Evolutionary conservation across 2,113 vertebrate genomes (phyloP).

Genomic region (Hyperoodon ampullatus): DNA sequence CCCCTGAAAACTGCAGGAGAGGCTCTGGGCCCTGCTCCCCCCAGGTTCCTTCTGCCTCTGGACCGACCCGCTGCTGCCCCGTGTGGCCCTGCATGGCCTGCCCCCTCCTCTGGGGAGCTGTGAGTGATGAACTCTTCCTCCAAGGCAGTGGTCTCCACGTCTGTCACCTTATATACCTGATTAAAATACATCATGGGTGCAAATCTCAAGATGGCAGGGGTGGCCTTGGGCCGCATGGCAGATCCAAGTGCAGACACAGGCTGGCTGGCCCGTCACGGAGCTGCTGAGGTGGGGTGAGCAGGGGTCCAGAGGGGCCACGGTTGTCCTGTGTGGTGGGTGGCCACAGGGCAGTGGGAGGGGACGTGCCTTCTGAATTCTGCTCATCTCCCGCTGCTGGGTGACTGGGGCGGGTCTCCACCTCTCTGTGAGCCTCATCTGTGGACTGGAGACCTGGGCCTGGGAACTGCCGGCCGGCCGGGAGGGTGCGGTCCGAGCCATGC

Average conservation of each 20-base stretch:
- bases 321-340: rapidly evolving
- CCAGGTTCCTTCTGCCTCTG: rapidly evolving
- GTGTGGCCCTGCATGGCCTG: rapidly evolving
- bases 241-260: rapidly evolving
- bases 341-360: rapidly evolving
- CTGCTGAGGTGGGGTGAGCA: background rate
- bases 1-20: rapidly evolving
- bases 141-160: rapidly evolving
- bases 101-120: background rate
- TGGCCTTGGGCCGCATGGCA: rapidly evolving
- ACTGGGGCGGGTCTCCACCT: rapidly evolving
- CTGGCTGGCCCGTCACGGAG: rapidly evolving
- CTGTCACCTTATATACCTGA: background rate
- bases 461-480: too few relatives aligned
- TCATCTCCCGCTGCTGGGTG: background rate
- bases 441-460: background rate
- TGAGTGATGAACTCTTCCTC: background rate
- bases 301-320: rapidly evolving
- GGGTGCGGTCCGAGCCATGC: background rate
- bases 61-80: rapidly evolving
- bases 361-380: background rate
- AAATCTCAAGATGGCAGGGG: background rate
- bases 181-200: too few relatives aligned
- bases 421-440: background rate
- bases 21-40: rapidly evolving